Evolutionary conservation across 2,113 vertebrate genomes (phyloP).

Genomic region (Perca fluviatilis): DNA sequence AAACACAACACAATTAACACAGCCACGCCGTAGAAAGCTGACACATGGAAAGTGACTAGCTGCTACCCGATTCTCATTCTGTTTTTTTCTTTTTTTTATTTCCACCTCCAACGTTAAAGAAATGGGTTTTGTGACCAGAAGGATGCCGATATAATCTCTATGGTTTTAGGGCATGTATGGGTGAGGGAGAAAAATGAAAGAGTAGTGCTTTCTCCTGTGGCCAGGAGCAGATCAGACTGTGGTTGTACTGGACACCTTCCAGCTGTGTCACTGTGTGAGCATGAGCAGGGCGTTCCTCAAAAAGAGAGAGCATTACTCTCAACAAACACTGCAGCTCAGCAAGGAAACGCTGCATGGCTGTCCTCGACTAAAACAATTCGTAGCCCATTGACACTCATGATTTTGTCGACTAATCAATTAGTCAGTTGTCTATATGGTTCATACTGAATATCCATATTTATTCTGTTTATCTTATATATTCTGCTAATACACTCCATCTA

Average conservation of each 20-base stretch:
- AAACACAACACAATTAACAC: slow-evolving; percentile 8
- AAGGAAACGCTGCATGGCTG: too few relatives aligned
- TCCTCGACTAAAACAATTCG: too few relatives aligned
- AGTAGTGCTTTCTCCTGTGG: not conserved
- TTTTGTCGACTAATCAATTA: too few relatives aligned
- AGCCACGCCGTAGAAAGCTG: not conserved
- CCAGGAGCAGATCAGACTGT: slow-evolving; percentile 20
- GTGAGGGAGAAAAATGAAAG: slow-evolving; percentile 26
- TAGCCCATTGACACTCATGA: too few relatives aligned
- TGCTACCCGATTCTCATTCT: not conserved
- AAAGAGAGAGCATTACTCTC: not conserved
- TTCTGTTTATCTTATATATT: too few relatives aligned
- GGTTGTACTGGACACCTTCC: slow-evolving; percentile 28
- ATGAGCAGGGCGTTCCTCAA: slow-evolving; percentile 12
- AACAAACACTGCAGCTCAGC: not conserved
- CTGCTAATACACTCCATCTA: too few relatives aligned
- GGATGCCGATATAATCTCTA: not conserved
- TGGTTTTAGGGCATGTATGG: slow-evolving; percentile 6
- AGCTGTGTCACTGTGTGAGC: slow-evolving; percentile 17
- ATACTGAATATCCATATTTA: too few relatives aligned
- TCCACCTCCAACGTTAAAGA: not conserved
- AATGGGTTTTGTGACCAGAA: not conserved
- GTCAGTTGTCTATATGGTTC: too few relatives aligned
- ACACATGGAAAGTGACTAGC: not conserved
- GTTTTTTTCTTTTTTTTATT: too few relatives aligned